phyloP scores from a whole-genome alignment of 1,140 invertebrate genomes.

The Lutraria rhynchaena region DNA sequence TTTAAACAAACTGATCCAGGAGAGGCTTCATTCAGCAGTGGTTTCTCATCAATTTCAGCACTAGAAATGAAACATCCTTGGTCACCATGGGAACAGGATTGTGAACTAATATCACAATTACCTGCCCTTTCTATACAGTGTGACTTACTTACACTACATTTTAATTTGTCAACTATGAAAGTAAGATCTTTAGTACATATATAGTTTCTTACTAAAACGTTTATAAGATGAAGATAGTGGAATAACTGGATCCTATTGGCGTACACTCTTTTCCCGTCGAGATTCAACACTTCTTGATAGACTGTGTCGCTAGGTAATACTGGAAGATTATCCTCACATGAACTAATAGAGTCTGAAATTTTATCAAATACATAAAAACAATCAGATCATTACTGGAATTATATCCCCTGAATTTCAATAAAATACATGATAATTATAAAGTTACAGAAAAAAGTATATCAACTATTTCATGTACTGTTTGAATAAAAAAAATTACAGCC shows the following conservation, averaged over 20 bases:
- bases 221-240: constrained; percentile 15
- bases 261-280: constrained; percentile 14
- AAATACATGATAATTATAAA: background rate
- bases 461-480: background rate
- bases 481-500: no score
- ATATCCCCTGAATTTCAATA: background rate
- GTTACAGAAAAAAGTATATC: background rate
- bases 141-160: background rate
- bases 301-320: background rate
- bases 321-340: background rate
- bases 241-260: background rate
- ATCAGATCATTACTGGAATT: background rate
- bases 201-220: constrained; percentile 3
- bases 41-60: background rate
- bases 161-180: background rate
- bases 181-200: constrained; percentile 14
- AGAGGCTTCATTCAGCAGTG: background rate
- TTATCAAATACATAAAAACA: background rate
- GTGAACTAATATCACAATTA: background rate
- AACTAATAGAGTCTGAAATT: constrained; percentile 14
- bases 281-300: constrained; percentile 14
- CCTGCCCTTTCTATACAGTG: background rate
- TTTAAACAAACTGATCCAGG: background rate
- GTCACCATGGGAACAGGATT: background rate
- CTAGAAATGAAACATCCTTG: background rate